phyloP scores from a whole-genome alignment of 2,888 invertebrate species.

The Parnassius mnemosyne region DNA sequence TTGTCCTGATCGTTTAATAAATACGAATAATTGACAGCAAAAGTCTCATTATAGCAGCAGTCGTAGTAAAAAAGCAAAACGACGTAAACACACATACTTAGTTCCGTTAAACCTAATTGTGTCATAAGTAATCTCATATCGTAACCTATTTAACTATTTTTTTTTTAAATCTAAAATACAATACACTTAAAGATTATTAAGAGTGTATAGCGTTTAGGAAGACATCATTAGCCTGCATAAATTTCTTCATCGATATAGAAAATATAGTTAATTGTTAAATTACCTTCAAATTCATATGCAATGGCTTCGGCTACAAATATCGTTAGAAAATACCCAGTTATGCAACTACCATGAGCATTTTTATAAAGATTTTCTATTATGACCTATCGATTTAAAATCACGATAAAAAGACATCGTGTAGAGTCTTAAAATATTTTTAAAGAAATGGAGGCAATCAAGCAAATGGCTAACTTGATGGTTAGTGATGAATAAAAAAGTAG shows the following conservation, averaged over 20 bases:
- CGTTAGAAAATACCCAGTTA: slow-evolving; percentile 12
- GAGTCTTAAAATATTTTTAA: too few species aligned
- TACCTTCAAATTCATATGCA: slow-evolving; percentile 31
- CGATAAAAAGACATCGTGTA: too few species aligned
- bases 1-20: slow-evolving; percentile 6
- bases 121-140: slow-evolving; percentile 17
- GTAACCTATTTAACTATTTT: slow-evolving; percentile 16
- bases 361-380: too few species aligned
- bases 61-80: slow-evolving; percentile 27
- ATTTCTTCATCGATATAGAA: slow-evolving; percentile 66
- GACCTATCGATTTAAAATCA: too few species aligned
- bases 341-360: background rate
- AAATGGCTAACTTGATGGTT: too few species aligned
- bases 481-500: too few species aligned
- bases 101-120: slow-evolving; percentile 10
- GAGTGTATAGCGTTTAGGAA: slow-evolving; percentile 80
- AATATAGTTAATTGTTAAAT: slow-evolving; percentile 45
- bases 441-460: too few species aligned
- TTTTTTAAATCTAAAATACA: slow-evolving; percentile 61
- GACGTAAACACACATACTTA: slow-evolving; percentile 5
- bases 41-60: slow-evolving; percentile 26
- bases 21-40: slow-evolving; percentile 29
- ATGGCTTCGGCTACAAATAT: slow-evolving; percentile 1
- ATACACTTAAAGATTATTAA: slow-evolving; percentile 66
- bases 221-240: slow-evolving; percentile 80